Conservation (phyloP, 1,140 invertebrate genomes). For the Saccostrea glomerata region DNA sequence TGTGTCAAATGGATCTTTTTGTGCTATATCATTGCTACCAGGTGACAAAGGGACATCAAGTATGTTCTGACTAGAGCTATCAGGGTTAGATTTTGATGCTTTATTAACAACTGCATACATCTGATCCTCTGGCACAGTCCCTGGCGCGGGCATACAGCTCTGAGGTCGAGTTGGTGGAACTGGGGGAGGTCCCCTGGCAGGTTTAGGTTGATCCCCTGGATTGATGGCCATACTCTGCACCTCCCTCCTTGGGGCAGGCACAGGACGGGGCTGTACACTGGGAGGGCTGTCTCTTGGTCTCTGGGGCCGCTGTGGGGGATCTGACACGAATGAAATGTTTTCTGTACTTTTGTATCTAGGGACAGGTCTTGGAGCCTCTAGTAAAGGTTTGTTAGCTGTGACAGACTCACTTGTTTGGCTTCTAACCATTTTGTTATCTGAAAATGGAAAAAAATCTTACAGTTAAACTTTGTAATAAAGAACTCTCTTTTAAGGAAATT, state of each 20-base stretch:
- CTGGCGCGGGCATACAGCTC: constrained; percentile 1
- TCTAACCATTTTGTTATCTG: constrained; percentile 36
- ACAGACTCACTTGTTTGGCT: constrained; percentile 75
- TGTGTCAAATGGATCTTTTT: constrained; percentile 64
- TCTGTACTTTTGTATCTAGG: constrained; percentile 59
- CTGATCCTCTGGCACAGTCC: constrained; percentile 12
- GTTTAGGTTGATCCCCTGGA: not conserved
- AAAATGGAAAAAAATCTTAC: not conserved
- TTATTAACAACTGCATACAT: not conserved
- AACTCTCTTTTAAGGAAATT: not conserved
- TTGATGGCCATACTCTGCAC: constrained; percentile 51
- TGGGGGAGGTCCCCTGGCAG: constrained; percentile 33
- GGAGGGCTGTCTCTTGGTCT: constrained; percentile 60
- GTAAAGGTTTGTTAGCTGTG: constrained; percentile 42
- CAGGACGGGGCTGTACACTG: constrained; percentile 52
- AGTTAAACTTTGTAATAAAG: not conserved
- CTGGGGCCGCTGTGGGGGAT: constrained; percentile 48
- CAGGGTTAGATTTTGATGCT: not conserved
- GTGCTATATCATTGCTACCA: not conserved
- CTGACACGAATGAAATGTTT: constrained; percentile 62
- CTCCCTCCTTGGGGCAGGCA: constrained; percentile 64
- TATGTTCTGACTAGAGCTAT: constrained; percentile 20
- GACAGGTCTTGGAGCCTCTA: constrained; percentile 55
- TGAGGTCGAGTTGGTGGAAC: constrained; percentile 12
- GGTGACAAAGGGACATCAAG: constrained; percentile 56